phyloP scores from a whole-genome alignment of 2,113 vertebrate species.

The Thalassarche chlororhynchos region DNA sequence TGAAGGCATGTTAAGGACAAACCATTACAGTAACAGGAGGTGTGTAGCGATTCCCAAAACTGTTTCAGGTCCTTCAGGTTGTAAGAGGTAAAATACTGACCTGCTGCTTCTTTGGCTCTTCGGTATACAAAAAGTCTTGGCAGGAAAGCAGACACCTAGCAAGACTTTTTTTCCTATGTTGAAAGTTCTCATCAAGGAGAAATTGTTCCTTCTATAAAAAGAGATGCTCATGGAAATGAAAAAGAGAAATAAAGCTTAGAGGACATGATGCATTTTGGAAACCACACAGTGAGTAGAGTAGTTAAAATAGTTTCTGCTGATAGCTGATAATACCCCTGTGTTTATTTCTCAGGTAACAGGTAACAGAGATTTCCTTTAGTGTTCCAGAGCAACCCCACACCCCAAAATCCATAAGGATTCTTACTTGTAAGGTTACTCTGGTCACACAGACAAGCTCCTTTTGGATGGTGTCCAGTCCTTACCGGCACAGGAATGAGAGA shows the following conservation, averaged over 20 bases:
- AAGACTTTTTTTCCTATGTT: neutral
- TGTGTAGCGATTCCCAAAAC: neutral
- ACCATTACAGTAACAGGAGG: neutral
- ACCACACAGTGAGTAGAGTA: neutral
- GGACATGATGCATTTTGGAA: neutral
- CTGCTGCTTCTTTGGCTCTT: neutral
- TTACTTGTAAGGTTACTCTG: neutral
- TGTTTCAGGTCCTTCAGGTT: neutral
- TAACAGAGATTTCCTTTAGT: neutral
- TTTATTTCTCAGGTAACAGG: neutral
- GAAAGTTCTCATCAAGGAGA: neutral
- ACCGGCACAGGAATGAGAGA: neutral
- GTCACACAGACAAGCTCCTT: neutral
- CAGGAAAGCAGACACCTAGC: neutral
- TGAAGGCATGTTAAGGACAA: neutral
- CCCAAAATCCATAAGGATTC: neutral
- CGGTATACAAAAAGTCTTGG: neutral
- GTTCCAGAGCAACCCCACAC: neutral
- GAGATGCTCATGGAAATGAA: neutral
- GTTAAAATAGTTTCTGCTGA: neutral
- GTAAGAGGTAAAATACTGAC: neutral
- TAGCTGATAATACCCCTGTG: neutral
- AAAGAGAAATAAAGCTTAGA: neutral
- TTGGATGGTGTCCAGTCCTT: neutral
- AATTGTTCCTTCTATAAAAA: neutral